Base-by-base conservation (phyloP, 2,888 invertebrate species). In the Cantharis rufa region DNA sequence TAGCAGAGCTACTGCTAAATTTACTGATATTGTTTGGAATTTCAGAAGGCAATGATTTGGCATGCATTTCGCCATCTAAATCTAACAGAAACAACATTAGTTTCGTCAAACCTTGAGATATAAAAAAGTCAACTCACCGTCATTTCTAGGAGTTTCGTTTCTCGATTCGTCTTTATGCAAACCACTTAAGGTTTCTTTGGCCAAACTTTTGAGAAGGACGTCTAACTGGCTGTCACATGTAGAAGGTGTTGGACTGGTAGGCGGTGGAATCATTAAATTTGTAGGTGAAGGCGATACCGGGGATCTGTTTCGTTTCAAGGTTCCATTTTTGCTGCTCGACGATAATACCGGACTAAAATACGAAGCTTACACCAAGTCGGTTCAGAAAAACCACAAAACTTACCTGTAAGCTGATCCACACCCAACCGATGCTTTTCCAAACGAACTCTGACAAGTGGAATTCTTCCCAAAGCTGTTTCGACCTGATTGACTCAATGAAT, bases 141-240 rank as follows among this genome's bases (percentile, higher is more conserved):
- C 88, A 21, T 85, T 81, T 83, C 88, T 91, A 79, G 88, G 89
- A 81, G 87, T 90, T 90, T 84, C 90, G 86, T 88, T 93, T 89
- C 84, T 90, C 85, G 86, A 90, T 88, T 88, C 88, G 70, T 87
- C 87, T 63, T 86, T 83, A 70, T 91, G 89, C 81, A 90, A 88
- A 79, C 90, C 90, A 84, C 88, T 88, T 82, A 90, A 87, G 82
- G 91, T 90, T 86, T 93, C 94, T 88, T 94, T 94, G 75, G 93
- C 92, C 83, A 94, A 89, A 83, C 93, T 94, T 87, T 94, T 95
- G 80, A 96, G 91, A 75, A 96, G 90, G 81, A 93, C 93, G 88
- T 96, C 95, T 82, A 96, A 88, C 85, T 91, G 91, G 75, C 84
- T 86, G 86, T 90, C 90, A 84, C 32, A 90, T 10, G 84, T 83